phyloP scores from a whole-genome alignment of 2,888 invertebrate species.

The Heliconius charithonia region DNA sequence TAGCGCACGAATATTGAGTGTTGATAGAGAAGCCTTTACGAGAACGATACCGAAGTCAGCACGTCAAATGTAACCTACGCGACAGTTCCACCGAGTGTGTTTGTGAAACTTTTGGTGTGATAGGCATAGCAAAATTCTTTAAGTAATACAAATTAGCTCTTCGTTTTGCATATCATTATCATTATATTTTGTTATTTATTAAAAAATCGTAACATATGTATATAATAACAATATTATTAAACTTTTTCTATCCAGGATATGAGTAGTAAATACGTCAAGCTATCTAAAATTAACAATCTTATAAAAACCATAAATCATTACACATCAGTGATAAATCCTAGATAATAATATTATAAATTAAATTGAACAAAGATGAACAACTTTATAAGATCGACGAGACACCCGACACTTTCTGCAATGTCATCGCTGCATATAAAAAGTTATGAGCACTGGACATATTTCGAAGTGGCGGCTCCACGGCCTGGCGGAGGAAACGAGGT shows the following conservation, averaged over 20 bases:
- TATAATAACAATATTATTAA: background rate
- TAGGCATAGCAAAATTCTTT: too few relatives aligned
- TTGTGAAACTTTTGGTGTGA: slow-evolving; percentile 21
- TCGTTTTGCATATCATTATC: background rate
- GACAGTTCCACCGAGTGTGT: slow-evolving; percentile 21
- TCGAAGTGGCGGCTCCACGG: slow-evolving; percentile 64
- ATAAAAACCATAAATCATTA: background rate
- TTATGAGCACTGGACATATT: slow-evolving; percentile 83
- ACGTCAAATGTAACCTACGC: slow-evolving; percentile 11
- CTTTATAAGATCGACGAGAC: slow-evolving; percentile 58
- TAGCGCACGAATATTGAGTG: slow-evolving; percentile 22
- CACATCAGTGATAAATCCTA: background rate
- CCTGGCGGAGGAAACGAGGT: slow-evolving; percentile 78
- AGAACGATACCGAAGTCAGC: slow-evolving; percentile 27
- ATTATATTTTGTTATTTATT: background rate
- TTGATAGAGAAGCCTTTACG: slow-evolving; percentile 27
- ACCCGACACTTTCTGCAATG: slow-evolving; percentile 79
- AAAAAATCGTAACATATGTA: background rate
- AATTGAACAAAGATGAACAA: slow-evolving; percentile 46
- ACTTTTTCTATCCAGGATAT: background rate
- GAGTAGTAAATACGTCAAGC: background rate
- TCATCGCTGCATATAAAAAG: slow-evolving; percentile 84
- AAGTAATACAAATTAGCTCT: background rate
- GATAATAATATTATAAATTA: slow-evolving; percentile 21
- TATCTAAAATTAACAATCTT: background rate